Evolutionary conservation across 2,797 vertebrate genomes (phyloP).

Genomic region (Tarsius wallacei): DNA sequence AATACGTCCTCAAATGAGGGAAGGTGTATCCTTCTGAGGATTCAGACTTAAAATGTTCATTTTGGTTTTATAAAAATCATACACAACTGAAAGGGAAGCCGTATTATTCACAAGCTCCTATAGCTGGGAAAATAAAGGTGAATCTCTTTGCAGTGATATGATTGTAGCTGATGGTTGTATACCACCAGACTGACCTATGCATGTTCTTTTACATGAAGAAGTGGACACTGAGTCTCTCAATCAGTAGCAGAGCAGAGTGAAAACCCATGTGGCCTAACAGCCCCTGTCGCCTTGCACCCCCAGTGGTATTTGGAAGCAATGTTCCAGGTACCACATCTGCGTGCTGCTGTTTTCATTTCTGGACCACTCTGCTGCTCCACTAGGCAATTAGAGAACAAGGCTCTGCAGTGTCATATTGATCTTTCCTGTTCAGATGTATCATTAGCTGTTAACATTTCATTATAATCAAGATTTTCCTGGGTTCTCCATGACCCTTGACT

Average conservation of each 20-base stretch:
- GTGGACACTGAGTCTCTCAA: not conserved
- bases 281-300: not conserved
- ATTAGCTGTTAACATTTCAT: slow-evolving; percentile 83
- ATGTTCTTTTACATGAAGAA: not conserved
- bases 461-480: slow-evolving; percentile 73
- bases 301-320: not conserved
- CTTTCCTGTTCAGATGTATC: slow-evolving; percentile 71
- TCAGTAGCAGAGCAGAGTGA: not conserved
- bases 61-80: slow-evolving; percentile 11
- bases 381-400: slow-evolving; percentile 64
- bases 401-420: slow-evolving; percentile 31
- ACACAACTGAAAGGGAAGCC: not conserved
- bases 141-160: not conserved
- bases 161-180: not conserved
- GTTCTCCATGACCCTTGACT: slow-evolving; percentile 74
- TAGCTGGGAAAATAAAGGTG: not conserved
- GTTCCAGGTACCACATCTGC: rapidly evolving
- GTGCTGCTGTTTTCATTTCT: slow-evolving; percentile 23
- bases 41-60: not conserved
- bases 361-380: not conserved
- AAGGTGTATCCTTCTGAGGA: not conserved
- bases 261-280: not conserved
- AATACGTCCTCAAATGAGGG: not conserved
- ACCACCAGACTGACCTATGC: not conserved
- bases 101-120: not conserved